phyloP scores from a whole-genome alignment of 2,888 invertebrate genomes.

The Ypsolopha sequella region DNA sequence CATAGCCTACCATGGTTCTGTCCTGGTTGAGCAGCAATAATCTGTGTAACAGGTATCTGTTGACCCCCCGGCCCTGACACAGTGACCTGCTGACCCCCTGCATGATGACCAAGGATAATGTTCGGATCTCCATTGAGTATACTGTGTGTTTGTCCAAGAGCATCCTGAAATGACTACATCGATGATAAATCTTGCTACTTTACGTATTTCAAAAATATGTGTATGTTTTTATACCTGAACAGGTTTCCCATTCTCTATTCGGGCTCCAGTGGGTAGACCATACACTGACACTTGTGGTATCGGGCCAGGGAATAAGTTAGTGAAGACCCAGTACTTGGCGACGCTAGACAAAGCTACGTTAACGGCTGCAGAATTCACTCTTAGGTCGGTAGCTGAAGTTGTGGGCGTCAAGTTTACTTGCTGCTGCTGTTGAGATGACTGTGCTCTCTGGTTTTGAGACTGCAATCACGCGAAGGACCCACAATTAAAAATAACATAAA shows the following conservation, averaged over 20 bases:
- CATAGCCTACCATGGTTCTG: conserved; percentile 48
- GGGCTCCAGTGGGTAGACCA: conserved; percentile 72
- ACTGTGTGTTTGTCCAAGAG: conserved; percentile 52
- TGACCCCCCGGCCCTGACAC: conserved; percentile 49
- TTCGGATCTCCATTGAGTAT: conserved; percentile 64
- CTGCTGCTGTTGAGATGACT: conserved; percentile 49
- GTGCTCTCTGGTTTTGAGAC: conserved; percentile 47
- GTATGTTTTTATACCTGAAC: conserved; percentile 58
- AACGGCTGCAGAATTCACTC: conserved; percentile 75
- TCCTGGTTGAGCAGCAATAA: conserved; percentile 55
- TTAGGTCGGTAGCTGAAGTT: conserved; percentile 72
- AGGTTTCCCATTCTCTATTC: conserved; percentile 73
- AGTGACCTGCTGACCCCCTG: conserved; percentile 52
- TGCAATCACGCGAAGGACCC: conserved; percentile 27
- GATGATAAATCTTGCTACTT: too few relatives aligned
- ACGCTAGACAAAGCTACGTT: conserved; percentile 81
- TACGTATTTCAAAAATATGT: background rate
- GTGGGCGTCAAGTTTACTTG: conserved; percentile 51
- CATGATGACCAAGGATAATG: conserved; percentile 70
- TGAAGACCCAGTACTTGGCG: conserved; percentile 88
- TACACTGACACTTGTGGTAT: conserved; percentile 82
- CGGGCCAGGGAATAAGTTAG: conserved; percentile 82
- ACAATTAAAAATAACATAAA: conserved; percentile 22
- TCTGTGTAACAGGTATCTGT: conserved; percentile 61
- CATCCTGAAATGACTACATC: conserved; percentile 37